A percentile compares a stretch with the other conserved stretches of the same genome.
These are phyloP conservation scores for Camelus bactrianus DNA, from an alignment of 2,113 vertebrate species.

Conservation along the genomic window DNA sequence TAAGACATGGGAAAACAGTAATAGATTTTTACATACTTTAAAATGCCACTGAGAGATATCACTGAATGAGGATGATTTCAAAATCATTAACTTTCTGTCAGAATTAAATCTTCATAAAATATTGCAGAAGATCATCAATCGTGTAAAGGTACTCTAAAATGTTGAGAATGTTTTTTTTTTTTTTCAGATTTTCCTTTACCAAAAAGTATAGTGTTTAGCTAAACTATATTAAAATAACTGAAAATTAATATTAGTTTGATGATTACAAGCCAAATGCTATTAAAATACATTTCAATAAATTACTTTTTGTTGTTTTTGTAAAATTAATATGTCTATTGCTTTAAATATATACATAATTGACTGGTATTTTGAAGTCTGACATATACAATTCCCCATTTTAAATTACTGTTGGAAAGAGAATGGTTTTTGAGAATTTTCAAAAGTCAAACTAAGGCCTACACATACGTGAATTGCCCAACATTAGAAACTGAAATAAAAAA, in stretches of 20 bases:
- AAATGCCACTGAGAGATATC: not conserved
- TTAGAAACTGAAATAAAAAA: constrained; percentile 36
- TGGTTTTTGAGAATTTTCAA: constrained; percentile 33
- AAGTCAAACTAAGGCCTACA: not conserved
- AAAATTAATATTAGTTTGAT: not conserved
- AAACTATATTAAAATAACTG: not conserved
- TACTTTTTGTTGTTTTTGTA: not conserved
- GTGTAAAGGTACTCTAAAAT: not conserved
- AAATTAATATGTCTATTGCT: not conserved
- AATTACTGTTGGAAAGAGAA: not conserved
- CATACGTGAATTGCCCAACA: not conserved
- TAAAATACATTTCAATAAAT: not conserved
- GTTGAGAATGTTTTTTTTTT: not conserved
- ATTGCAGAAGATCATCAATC: not conserved
- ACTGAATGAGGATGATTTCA: not conserved
- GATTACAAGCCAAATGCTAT: not conserved
- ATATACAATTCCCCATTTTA: not conserved
- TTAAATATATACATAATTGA: not conserved
- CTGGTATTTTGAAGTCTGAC: not conserved
- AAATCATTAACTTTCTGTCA: not conserved
- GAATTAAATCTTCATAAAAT: constrained; percentile 22
- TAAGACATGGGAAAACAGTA: not conserved
- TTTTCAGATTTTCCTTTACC: not conserved
- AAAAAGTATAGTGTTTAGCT: not conserved
- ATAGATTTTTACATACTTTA: not conserved